These are phyloP conservation scores for Oriolus oriolus DNA, from an alignment of 2,113 vertebrate species.

Conservation along the genomic window DNA sequence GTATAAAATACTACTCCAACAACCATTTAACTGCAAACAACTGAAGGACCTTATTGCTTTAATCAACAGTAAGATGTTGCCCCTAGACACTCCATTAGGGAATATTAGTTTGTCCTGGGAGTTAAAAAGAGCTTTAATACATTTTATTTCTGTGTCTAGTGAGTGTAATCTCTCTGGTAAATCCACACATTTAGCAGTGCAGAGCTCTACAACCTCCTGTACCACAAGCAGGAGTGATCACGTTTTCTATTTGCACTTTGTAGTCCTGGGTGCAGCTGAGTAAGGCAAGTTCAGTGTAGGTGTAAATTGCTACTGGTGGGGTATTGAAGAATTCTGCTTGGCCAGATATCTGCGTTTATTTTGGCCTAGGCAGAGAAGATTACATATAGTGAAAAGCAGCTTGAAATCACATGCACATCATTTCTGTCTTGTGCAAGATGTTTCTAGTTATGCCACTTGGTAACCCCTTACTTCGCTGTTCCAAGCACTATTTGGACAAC, in stretches of 20 bases:
- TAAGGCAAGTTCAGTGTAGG: background rate
- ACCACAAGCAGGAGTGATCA: background rate
- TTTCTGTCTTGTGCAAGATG: background rate
- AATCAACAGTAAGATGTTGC: background rate
- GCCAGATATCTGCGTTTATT: background rate
- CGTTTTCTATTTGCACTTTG: slow-evolving; percentile 18
- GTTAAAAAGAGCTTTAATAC: background rate
- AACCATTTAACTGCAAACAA: background rate
- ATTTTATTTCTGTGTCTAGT: background rate
- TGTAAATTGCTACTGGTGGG: slow-evolving; percentile 10
- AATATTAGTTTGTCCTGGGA: background rate
- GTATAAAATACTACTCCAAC: background rate
- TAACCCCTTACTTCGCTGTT: background rate
- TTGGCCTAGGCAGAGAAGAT: background rate
- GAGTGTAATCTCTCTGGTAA: background rate
- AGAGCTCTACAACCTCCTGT: background rate
- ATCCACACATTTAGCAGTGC: background rate
- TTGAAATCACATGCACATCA: background rate
- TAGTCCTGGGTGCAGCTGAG: background rate
- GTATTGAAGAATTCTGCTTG: background rate
- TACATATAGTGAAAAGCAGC: background rate
- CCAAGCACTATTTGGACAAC: background rate
- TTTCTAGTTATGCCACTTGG: background rate
- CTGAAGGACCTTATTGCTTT: background rate
- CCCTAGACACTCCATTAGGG: background rate